Base-by-base conservation (phyloP, 2,113 vertebrate species). In the Toxotes chatareus region DNA sequence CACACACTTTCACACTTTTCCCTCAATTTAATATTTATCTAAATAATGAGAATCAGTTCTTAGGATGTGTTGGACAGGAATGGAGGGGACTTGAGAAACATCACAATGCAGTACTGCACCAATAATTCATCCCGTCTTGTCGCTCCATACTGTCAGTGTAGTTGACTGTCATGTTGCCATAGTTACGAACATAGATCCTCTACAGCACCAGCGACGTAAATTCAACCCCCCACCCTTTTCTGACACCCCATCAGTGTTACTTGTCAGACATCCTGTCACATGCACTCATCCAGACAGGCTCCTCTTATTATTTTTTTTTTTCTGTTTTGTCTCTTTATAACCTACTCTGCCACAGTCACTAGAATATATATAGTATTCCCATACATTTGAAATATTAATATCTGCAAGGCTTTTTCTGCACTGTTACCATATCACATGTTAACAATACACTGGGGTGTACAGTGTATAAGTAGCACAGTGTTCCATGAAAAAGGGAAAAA, bases 71-170 rank as follows among this genome's bases (percentile, higher is more conserved):
- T 69, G 66, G 42, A 76, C 40, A 76, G 76, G 65, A 73, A 49
- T 61, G 21, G 36, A 51, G 38, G 75, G 49, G 46, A 23, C 56
- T 38, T 42, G 13, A 61, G 32, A 68, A 55, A 69, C 47, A 11
- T 61, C 34, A 71, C 34, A 44, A 76, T 70, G 55, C 82, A 65
- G 42, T 10, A 19, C 34, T 60, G 53, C 82, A 71, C 81, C 68
- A 73, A 73, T 75, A 84, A 86, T 80, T 95, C 95, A 95, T 94
- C 92, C 94, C 95, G 93, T 96, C 95, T 96, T 87, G 88, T 97
- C 88, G 91, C 94, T 94, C 93, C 92, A 90, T 95, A 86, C 95
- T 95, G 94, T 96, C 91, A 88, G 83, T 92, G 69, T 88, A 84
- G 91, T 91, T 95, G 93, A 91, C 44, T 80, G 69, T 84, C 81